Base-by-base conservation (phyloP, 1,140 invertebrate genomes). In the Halictus rubicundus region DNA sequence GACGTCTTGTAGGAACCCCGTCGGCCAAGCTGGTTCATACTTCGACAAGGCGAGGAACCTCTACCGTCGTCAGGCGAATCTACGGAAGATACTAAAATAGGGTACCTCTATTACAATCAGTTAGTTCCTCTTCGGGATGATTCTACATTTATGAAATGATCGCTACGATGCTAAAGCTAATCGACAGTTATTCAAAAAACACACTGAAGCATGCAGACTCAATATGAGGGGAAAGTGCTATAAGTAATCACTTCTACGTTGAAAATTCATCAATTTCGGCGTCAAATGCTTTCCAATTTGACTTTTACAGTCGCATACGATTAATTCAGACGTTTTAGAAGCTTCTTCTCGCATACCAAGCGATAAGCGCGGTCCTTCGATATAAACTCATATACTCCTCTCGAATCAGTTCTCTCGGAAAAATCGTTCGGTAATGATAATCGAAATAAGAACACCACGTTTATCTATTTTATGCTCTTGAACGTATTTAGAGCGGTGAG, bases 1-100 rank as follows among this genome's bases (percentile, higher is more conserved):
- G 96, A 97, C 64, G 96, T 97, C 94, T 97, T 97, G 93, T 97
- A 97, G n/a, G 96, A 97, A 92, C 96, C 96, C 81, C 96, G 94
- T 37, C 96, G 94, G 78, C 96, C 96, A 71, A 97, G 94, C 84
- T 94, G 95, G 87, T 94, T 95, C 73, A 94, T 93, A 75, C 95
- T 95, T 89, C 95, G 94, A 90, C 95, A 95, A 23, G 96, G 96
- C 0, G 96, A 96, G 87, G 95, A 95, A 79, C 95, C 95, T 91
- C 96, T 94, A 89, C 96, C 96, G 87, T 97, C 96, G 89, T 97
- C 96, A 46, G 96, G 96, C 32, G 96, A 96, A 94, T 97, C 96
- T 96, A 95, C 92, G 92, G 93, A 92, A 92, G 91, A 93, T 91
- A 93, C 93, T 93, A 94, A 92, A 91, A 93, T 88, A 92, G 85